Evolutionary conservation across 23 tunicate genomes (phyloP), one percentile per base, ranked within the genome.

Genomic region (Styela clava): DNA sequence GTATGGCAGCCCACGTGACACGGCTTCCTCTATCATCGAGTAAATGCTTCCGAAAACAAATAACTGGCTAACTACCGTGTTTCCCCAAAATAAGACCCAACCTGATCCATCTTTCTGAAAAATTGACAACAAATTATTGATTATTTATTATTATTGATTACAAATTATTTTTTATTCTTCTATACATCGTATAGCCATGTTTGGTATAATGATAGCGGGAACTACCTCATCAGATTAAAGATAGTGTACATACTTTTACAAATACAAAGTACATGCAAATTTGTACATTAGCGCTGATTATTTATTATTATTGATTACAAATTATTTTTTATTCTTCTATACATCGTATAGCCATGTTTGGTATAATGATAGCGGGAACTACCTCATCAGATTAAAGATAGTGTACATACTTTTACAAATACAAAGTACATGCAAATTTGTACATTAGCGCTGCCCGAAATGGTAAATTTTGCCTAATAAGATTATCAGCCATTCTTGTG

Each of bases 401-500:
- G 16, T 24, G 51, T 34, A 24, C 62, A 32, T 74, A 74, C n/a
- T 74, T 56, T 19, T 74, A 74, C 52, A 30, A 30, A 22, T 24
- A 33, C 32, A 30, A 20, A 21, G 79, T 23, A 21, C 34, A 23
- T 24, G 32, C 32, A 20, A 24, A 29, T 74, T 74, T 74, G 56
- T 74, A 56, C 61, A 74, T 20, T 32, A 74, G 21, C 18, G 33
- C 63, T 22, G 79, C 79, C 20, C 79, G 79, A 32, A 74, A 74
- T 18, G 62, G 61, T 24, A 74, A 74, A 0, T 74, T 34, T 21
- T 34, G 56, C 21, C 22, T 31, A 19, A 24, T 56, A 24, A 74
- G 21, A 23, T 74, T 74, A 18, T 26, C 79, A 19, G 79, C 79
- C 79, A 74, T 74, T 32, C 22, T 74, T 0, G 21, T 21, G 34